A percentile compares a stretch with the other conserved stretches of the same genome.
Evolutionary conservation across 2,797 vertebrate species (phyloP).

Genomic region (Parambassis ranga): DNA sequence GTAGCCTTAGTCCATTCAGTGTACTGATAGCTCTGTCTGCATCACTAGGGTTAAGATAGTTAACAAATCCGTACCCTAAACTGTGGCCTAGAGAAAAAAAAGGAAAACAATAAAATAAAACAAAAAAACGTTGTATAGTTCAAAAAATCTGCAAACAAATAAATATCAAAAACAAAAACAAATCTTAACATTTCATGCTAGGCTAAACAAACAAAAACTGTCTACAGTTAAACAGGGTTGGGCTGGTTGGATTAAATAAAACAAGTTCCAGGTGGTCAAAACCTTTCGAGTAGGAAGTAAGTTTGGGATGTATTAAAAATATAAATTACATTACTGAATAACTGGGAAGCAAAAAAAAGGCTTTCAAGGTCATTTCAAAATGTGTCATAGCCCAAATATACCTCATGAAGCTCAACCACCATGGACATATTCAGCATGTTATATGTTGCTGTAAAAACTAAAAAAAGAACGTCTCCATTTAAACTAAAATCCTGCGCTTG

Average conservation of each 20-base stretch:
- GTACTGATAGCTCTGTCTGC: constrained; percentile 99
- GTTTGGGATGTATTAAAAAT: constrained; percentile 13
- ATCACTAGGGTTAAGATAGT: constrained; percentile 99
- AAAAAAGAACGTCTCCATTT: constrained; percentile 31
- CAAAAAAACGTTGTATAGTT: constrained; percentile 80
- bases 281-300: constrained; percentile 20
- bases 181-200: constrained; percentile 79
- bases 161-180: constrained; percentile 80
- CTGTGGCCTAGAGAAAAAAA: constrained; percentile 87
- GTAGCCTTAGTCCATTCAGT: constrained; percentile 98
- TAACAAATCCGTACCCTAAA: constrained; percentile 99
- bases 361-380: neutral
- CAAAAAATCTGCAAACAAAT: constrained; percentile 81
- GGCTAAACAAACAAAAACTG: constrained; percentile 59
- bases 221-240: constrained; percentile 46
- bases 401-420: constrained; percentile 22
- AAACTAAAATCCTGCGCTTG: constrained; percentile 5
- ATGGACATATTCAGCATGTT: constrained; percentile 13
- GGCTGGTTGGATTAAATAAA: constrained; percentile 51
- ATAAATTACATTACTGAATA: constrained; percentile 28
- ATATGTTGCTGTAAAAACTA: neutral
- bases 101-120: constrained; percentile 82
- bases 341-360: constrained; percentile 4
- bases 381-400: neutral
- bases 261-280: constrained; percentile 35